Base-by-base conservation (phyloP, 37 sponge, comb jelly and placozoan genomes). In the Geodia barretti region DNA sequence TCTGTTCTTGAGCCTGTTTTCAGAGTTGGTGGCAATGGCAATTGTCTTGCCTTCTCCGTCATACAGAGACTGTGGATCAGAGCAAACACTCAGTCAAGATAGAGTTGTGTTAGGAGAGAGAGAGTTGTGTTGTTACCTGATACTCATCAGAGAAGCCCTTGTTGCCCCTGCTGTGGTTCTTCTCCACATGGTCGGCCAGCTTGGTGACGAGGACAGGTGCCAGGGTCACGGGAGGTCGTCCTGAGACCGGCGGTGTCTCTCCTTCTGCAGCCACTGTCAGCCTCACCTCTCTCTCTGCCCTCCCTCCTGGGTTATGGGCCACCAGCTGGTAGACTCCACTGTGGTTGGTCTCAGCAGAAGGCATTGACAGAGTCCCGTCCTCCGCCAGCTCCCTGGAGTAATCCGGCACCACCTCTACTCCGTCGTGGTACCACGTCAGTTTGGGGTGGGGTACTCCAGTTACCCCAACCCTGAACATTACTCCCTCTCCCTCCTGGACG, bases 101-200 rank as follows among this genome's bases (percentile, higher is more conserved):
- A 14, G 54, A 47, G 54, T 14, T 17, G 54, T 17, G 11, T 47
- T 28, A 67, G 2, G 29, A 1, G 37, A 24, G 24, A 39, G 41
- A 40, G 30, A 79, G 70, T 3, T 20, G 24, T 61, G 1, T 77
- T 35, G 17, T 38, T 68, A 86, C 87, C 75, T 81, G 35, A 73
- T 70, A 86, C 68, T 86, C 75, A 26, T 78, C 81, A 24, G 64
- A 37, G 47, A 86, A 86, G 19, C 87, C 86, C 1, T 14, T 19
- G 26, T 43, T 47, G 26, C 65, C 60, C 24, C 60, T 39, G n/a
- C 26, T 63, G 17, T 65, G 70, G n/a, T 65, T 39, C 62, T 40
- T 35, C 19, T 54, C 65, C 0, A 86, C 81, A 21, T 81, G 32
- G 5, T 63, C 41, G 40, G 35, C 61, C 36, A 81, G 76, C 39